Base-by-base conservation (phyloP, 1,140 invertebrate genomes). In the Hyles euphorbiae region DNA sequence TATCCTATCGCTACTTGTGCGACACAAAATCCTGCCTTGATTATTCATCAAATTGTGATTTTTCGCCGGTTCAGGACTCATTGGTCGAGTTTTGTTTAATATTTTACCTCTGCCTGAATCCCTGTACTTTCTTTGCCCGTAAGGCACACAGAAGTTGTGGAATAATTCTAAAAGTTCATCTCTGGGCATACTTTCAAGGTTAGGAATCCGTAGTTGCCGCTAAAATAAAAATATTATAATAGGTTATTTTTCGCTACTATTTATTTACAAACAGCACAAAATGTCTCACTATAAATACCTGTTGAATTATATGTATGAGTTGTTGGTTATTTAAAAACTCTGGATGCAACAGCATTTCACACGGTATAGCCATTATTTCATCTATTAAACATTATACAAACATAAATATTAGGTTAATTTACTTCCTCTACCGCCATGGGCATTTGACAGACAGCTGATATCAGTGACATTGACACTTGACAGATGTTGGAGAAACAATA, bases 281-380 rank as follows among this genome's bases (percentile, higher is more conserved):
- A 44, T 45, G 6, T 54, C 12, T 8, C 33, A 44, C 12, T 74
- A 22, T 22, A 22, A 22, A 22, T 22, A 88, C 85, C 81, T 86
- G 72, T 70, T 78, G 71, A 61, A 88, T 81, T 48, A 83, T 74
- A 46, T 61, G 58, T 54, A 81, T 73, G 62, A 88, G 65, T 56
- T 88, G 81, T 10, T 83, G 72, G 63, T 85, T 88, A 40, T 60
- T 78, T 56, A 88, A 67, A 10, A 88, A 59, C 57, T 86, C 81
- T 4, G 84, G 84, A 58, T 88, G 83, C 34, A 86, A 57, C 55
- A 88, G 73, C 81, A 86, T 80, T 56, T 84, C 80, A 65, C 60
- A 77, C n/a, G 81, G 71, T 7, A 84, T 61, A 56, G 78, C 70
- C 78, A 81, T 81, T 60, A 44, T 69, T 59, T 10, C 46, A 55